Evolutionary conservation across 2,113 vertebrate species (phyloP).

Genomic region (Pionites leucogaster): DNA sequence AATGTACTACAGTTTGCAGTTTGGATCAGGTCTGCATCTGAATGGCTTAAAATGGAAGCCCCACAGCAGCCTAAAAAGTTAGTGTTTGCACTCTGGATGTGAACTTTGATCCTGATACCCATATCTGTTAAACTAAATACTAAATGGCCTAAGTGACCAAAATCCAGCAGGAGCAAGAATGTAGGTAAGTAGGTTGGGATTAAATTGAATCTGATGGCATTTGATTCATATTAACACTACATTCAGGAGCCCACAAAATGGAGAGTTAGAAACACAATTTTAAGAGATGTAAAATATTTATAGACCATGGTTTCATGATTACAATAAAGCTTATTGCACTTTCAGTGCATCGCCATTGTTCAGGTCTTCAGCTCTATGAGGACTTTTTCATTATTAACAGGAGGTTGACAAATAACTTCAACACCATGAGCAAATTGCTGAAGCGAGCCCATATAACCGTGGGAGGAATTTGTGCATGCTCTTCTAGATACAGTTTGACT

Average conservation of each 20-base stretch:
- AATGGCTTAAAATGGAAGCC: background rate
- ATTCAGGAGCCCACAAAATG: background rate
- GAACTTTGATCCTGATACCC: background rate
- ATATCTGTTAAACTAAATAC: background rate
- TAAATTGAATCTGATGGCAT: constrained; percentile 38
- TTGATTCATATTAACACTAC: background rate
- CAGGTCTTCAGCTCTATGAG: background rate
- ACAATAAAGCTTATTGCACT: constrained; percentile 59
- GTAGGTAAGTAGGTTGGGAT: background rate
- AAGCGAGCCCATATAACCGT: background rate
- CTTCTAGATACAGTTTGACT: background rate
- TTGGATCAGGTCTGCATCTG: background rate
- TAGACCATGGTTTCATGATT: constrained; percentile 5
- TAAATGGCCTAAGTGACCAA: background rate
- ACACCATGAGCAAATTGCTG: background rate
- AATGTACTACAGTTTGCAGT: background rate
- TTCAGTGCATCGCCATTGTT: constrained; percentile 5
- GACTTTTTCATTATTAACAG: constrained; percentile 3
- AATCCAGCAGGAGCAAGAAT: background rate
- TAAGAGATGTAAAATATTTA: constrained; percentile 71
- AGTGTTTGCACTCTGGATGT: background rate
- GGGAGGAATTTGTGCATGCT: background rate
- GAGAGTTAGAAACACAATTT: constrained; percentile 50
- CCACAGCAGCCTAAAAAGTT: background rate
- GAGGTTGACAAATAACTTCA: background rate